Conservation (phyloP, 2,113 vertebrate species). For the Plecturocebus donacophilus region DNA sequence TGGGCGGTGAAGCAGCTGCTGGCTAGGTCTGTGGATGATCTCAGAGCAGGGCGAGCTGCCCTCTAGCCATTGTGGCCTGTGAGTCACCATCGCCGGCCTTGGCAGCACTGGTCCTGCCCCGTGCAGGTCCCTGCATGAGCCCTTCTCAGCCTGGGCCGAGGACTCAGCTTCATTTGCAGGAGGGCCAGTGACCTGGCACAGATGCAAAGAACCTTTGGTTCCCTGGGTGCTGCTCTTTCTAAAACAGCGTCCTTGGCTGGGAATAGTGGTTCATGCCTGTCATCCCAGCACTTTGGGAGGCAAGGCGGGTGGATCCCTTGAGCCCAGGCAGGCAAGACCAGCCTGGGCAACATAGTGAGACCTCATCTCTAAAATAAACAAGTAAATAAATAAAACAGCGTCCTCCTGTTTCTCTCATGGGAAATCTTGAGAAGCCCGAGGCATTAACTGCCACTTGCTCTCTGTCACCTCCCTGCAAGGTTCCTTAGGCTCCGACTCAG, state of each 20-base stretch:
- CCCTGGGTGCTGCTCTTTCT: background rate
- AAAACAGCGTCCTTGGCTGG: too few species aligned
- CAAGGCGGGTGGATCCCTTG: background rate
- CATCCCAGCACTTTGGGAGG: background rate
- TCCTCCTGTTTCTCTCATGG: background rate
- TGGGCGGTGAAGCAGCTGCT: rapidly evolving
- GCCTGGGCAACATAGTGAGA: background rate
- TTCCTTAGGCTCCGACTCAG: background rate
- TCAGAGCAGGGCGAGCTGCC: background rate
- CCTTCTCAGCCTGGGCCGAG: rapidly evolving
- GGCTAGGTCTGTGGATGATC: rapidly evolving
- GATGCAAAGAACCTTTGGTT: background rate
- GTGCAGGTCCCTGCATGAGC: rapidly evolving
- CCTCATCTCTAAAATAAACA: background rate
- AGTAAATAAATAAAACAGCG: background rate
- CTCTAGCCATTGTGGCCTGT: background rate
- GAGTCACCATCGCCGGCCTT: rapidly evolving
- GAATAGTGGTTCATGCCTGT: background rate
- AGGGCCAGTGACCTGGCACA: background rate
- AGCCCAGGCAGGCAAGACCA: background rate
- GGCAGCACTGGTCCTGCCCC: background rate
- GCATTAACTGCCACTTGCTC: background rate
- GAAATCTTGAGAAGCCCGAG: background rate
- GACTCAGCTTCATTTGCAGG: rapidly evolving
- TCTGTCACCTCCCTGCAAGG: background rate